Conservation (phyloP, 1,140 invertebrate genomes). For the Papilio aristodemus region DNA sequence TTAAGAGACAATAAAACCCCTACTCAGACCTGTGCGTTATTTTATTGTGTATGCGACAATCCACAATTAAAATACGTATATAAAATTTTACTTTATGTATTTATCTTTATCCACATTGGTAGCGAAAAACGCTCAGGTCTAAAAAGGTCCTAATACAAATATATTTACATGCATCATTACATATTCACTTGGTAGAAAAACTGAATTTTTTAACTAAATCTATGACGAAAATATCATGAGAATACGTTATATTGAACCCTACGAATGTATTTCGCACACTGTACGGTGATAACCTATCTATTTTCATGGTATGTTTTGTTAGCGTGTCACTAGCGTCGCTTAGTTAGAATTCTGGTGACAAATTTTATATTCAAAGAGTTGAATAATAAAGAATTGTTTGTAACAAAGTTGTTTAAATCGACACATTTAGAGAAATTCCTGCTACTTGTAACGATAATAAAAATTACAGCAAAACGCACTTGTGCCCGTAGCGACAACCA, state of each 20-base stretch:
- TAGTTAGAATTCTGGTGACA: neutral
- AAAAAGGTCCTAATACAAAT: no score
- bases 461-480: no score
- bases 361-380: neutral
- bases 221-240: no score
- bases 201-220: neutral
- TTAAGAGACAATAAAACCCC: no score
- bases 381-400: neutral
- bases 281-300: neutral
- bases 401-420: neutral
- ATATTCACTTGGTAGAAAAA: neutral
- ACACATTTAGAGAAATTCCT: no score
- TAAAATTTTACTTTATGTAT: neutral
- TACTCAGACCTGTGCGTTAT: no score
- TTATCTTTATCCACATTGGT: neutral
- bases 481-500: no score
- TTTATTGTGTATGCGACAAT: no score
- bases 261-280: neutral
- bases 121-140: no score
- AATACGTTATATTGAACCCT: no score
- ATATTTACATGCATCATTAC: neutral
- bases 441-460: no score
- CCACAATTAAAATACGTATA: no score
- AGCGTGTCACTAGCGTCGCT: neutral
- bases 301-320: neutral